Conservation (phyloP, 2,113 vertebrate genomes). For the Pavo muticus region DNA sequence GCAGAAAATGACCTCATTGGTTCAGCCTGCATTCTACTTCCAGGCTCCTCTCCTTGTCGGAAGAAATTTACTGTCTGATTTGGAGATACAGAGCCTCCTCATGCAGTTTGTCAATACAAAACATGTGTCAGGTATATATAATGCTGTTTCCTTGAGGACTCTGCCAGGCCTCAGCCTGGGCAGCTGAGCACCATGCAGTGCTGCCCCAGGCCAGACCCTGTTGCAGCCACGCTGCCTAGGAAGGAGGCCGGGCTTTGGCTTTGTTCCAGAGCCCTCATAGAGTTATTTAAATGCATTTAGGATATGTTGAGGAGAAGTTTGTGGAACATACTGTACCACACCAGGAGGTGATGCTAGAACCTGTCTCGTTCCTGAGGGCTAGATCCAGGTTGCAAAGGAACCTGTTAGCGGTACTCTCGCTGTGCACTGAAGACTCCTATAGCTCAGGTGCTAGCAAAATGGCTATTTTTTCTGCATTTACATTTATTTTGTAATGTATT, state of each 20-base stretch:
- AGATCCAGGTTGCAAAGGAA: not conserved
- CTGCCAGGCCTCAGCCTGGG: not conserved
- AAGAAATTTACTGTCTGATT: not conserved
- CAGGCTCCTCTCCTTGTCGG: not conserved
- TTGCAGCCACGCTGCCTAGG: not conserved
- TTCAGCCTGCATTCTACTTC: not conserved
- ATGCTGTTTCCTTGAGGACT: not conserved
- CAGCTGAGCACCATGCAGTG: not conserved
- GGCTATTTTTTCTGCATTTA: not conserved
- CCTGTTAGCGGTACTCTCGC: not conserved
- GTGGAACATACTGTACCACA: not conserved
- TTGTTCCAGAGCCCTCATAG: not conserved
- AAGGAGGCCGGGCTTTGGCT: not conserved
- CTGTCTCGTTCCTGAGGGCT: not conserved
- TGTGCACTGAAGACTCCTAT: rapidly evolving
- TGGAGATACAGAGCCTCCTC: not conserved
- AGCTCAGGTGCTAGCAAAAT: not conserved
- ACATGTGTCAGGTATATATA: not conserved
- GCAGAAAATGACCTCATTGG: not conserved
- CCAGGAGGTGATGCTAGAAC: not conserved
- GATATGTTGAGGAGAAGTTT: not conserved
- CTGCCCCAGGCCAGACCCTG: not conserved
- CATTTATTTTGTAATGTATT: not conserved
- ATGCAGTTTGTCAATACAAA: not conserved
- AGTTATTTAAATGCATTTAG: not conserved